A percentile compares a stretch with the other conserved stretches of the same genome.
Conservation (phyloP, 2,113 vertebrate genomes). For the Onychostoma macrolepis region DNA sequence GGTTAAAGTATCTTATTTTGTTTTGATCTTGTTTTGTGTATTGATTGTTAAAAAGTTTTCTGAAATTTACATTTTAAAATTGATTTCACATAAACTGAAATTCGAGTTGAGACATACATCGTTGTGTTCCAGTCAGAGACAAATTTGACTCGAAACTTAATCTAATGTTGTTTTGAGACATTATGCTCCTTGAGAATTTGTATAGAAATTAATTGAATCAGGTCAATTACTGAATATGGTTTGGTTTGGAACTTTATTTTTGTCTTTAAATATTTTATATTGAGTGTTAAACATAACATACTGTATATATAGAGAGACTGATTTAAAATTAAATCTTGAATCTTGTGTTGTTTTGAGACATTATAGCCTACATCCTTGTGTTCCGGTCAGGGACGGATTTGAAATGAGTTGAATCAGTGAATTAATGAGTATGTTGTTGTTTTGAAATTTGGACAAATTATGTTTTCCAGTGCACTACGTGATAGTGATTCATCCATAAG, state of each 20-base stretch:
- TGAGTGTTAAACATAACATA: neutral
- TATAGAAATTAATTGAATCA: neutral
- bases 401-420: neutral
- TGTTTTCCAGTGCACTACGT: neutral
- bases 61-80: too few relatives aligned
- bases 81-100: too few relatives aligned
- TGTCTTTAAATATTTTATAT: neutral
- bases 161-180: neutral
- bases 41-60: too few relatives aligned
- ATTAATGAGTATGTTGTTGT: neutral
- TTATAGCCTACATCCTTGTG: neutral
- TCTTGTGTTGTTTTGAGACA: slow-evolving; percentile 12
- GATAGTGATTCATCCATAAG: neutral
- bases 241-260: neutral
- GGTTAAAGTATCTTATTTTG: too few relatives aligned
- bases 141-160: neutral
- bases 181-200: neutral
- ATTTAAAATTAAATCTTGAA: neutral
- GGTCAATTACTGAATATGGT: too few relatives aligned
- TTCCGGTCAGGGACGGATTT: neutral
- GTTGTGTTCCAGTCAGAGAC: neutral
- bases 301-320: neutral
- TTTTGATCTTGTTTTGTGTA: too few relatives aligned
- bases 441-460: neutral
- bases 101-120: too few relatives aligned